These are phyloP conservation scores for Rhynchonycteris naso DNA, from an alignment of 2,797 vertebrate species.

Conservation along the genomic window DNA sequence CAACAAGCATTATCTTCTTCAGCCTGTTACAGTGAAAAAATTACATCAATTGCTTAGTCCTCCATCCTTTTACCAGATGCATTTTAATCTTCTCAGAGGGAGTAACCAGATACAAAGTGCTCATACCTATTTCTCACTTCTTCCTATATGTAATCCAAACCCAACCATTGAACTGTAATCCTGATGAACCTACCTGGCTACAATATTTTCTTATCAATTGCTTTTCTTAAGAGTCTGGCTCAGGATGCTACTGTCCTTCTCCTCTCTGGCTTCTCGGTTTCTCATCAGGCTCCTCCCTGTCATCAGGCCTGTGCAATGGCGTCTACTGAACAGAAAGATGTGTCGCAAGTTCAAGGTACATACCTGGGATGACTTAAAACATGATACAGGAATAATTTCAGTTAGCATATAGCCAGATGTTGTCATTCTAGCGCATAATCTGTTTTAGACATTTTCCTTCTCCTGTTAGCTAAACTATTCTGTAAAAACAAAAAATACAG, in stretches of 20 bases:
- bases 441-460: background rate
- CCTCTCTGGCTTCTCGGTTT: background rate
- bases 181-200: background rate
- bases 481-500: background rate
- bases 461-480: background rate
- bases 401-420: background rate
- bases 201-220: background rate
- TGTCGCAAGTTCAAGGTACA: background rate
- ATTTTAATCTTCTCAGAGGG: background rate
- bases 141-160: background rate
- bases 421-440: background rate
- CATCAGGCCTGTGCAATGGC: background rate
- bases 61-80: background rate
- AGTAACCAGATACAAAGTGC: background rate
- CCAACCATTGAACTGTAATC: background rate
- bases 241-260: background rate
- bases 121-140: background rate
- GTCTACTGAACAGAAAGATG: background rate
- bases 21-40: background rate
- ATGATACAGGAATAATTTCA: background rate
- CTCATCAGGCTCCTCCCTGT: background rate
- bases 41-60: background rate
- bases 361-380: background rate
- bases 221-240: background rate
- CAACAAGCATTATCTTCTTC: constrained; percentile 1